Base-by-base conservation (phyloP, 2,888 invertebrate species). In the Carabus problematicus region DNA sequence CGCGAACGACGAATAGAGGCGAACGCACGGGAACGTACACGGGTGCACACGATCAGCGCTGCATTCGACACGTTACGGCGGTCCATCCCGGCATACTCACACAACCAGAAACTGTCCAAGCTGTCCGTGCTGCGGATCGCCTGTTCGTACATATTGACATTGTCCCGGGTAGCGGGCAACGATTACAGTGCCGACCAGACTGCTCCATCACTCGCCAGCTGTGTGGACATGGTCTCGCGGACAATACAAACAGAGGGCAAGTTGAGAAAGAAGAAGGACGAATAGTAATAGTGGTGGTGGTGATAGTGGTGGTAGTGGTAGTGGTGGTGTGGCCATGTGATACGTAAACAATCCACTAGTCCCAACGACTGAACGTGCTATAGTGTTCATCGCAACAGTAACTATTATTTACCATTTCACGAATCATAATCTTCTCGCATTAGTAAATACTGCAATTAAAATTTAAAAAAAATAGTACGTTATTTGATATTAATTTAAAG, bases 41-140 rank as follows among this genome's bases (percentile, higher is more conserved):
- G 97, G 62, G 97, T 97, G 0, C 97, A 97, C 80, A 97, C 97
- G 0, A 97, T 97, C 73, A 95, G 95, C 77, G 96, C 96, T 0
- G 97, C 97, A 0, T 97, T 97, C 79, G 97, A 97, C 74, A 94
- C 93, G 0, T 83, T 97, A 8, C 85, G 97, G 54, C 85, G 86
- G 70, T 86, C 95, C 0, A 91, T 97, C 52, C 97, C 97, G 1
- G 89, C 96, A 0, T 97, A 95, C 80, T 95, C 95, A 49, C 92
- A 95, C 79, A 93, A 94, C 78, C 96, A 96, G 82, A 96, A 97
- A 82, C 86, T 97, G 19, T 95, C 95, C 0, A 97, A 97, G 79
- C 82, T 97, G 62, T 95, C 96, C 0, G 95, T 97, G 12, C 81
- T 97, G 71, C 88, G 95, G 82, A 95, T 97, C 79, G 96, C 97